Base-by-base conservation (phyloP, 2,113 vertebrate genomes). In the Epinephelus moara region DNA sequence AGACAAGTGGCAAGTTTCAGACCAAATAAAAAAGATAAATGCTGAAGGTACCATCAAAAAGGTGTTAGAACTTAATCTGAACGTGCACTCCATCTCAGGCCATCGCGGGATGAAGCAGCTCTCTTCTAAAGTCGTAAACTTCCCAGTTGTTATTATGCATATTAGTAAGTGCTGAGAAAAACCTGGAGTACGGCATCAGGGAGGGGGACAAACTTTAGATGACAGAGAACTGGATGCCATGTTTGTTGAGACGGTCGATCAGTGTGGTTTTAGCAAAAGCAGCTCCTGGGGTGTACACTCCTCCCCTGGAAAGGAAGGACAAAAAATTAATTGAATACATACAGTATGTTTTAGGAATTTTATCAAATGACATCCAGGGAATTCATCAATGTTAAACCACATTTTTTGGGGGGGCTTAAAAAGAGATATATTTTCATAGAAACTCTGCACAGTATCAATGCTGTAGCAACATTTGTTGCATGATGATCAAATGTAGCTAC, bases 211-310 rank as follows among this genome's bases (percentile, higher is more conserved):
- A 53, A 53, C 27, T 82, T 92, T 92, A 95, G 75, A 94, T 56
- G 50, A 99, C 96, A 57, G 96, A 97, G 91, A 99, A 99, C 86
- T 96, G 96, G 89, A 99, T 92, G 78, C 98, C 98, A 12, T 88
- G 94, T 69, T 96, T 96, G 94, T 96, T 95, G 75, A 99, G 98
- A 49, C 97, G 97, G 74, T 99, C 94, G 14, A 98, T 96, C 84
- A 99, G 85, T 40, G 96, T 97, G 81, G 97, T 99, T 92, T 96
- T 97, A 40, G 91, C 96, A 85, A 99, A 99, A 14, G 81, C 96
- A 4, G 97, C 97, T 94, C 97, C 98, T 0, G 98, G 98, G 53
- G 96, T 95, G 87, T 97, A 99, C 1, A 99, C 98, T 0, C 98
- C 98, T 40, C 98, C 98, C 64, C 98, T 99, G 92, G 18, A 80